phyloP scores from a whole-genome alignment of 2,888 invertebrate genomes.

The Amiota minor region DNA sequence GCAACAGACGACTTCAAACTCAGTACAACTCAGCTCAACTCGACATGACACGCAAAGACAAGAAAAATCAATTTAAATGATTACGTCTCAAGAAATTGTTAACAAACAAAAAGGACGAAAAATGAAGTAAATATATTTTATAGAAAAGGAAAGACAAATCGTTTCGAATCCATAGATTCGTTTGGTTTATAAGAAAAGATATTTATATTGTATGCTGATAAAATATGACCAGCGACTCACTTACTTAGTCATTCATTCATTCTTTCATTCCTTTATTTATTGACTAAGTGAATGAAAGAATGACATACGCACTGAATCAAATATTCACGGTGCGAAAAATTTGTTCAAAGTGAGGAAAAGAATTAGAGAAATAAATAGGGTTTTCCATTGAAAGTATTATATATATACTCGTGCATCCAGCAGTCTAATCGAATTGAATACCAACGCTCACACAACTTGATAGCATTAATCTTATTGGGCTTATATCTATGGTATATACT shows the following conservation, averaged over 20 bases:
- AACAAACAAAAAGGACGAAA: background rate
- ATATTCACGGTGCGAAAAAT: background rate
- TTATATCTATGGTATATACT: background rate
- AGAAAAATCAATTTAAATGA: conserved; percentile 67
- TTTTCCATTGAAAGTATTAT: background rate
- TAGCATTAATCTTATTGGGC: conserved; percentile 12
- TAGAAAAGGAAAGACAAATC: too few relatives aligned
- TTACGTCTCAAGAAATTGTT: conserved; percentile 49
- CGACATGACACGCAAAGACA: conserved; percentile 48
- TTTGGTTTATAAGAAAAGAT: background rate
- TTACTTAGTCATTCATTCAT: too few relatives aligned
- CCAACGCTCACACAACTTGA: conserved; percentile 6
- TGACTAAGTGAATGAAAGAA: background rate
- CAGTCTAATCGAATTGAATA: conserved; percentile 7
- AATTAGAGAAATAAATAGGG: background rate
- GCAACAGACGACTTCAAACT: background rate
- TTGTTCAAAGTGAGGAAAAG: background rate
- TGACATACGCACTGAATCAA: conserved; percentile 3
- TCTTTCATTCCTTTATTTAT: background rate
- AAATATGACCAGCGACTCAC: background rate
- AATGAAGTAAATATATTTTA: too few relatives aligned
- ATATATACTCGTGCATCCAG: background rate
- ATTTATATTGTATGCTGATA: conserved; percentile 11
- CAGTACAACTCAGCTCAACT: background rate
- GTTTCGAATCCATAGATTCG: too few relatives aligned